phyloP scores from a whole-genome alignment of 1,140 invertebrate genomes.

The Chymomyza costata region DNA sequence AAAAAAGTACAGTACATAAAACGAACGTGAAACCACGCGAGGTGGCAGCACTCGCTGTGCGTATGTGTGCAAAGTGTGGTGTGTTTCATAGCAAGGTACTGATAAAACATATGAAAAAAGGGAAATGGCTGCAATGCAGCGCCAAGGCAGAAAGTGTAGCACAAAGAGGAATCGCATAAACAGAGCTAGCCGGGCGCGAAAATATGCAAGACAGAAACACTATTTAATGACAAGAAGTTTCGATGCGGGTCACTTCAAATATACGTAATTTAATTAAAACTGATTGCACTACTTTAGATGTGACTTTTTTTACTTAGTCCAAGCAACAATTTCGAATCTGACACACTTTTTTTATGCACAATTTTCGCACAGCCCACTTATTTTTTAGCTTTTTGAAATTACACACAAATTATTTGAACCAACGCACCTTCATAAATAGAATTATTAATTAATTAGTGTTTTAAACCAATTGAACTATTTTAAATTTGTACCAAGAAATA shows the following conservation, averaged over 20 bases:
- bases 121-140: constrained; percentile 40
- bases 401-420: background rate
- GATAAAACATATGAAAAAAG: background rate
- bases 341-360: constrained; percentile 16
- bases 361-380: constrained; percentile 1
- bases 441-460: constrained; percentile 13
- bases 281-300: too few species aligned
- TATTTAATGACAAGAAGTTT: too few species aligned
- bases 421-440: constrained; percentile 58
- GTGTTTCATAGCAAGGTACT: constrained; percentile 21
- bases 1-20: constrained; percentile 62
- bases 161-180: constrained; percentile 33
- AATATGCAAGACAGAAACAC: constrained; percentile 22
- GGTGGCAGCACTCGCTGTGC: constrained; percentile 38
- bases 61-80: constrained; percentile 38
- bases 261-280: too few species aligned
- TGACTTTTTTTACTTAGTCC: too few species aligned
- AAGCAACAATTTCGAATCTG: too few species aligned
- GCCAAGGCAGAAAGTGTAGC: constrained; percentile 26
- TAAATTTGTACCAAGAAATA: constrained; percentile 24
- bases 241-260: too few species aligned
- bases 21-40: constrained; percentile 23
- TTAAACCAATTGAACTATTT: constrained; percentile 42
- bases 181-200: constrained; percentile 39
- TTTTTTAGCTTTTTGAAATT: background rate